These are phyloP conservation scores for Phytoseiulus persimilis DNA, from an alignment of 2,888 invertebrate species.

Conservation along the genomic window DNA sequence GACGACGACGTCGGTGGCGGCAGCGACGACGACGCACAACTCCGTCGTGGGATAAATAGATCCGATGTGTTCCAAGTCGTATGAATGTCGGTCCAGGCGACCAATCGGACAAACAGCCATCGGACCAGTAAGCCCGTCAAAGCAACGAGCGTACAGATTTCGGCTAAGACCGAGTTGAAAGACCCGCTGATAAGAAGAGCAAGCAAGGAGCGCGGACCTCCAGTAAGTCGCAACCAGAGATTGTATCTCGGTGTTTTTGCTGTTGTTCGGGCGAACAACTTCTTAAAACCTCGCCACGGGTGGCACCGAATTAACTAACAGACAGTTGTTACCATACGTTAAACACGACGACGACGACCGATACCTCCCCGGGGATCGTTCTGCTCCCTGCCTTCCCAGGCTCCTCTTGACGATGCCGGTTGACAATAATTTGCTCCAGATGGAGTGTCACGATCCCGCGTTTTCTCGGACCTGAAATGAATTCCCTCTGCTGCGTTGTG, in stretches of 20 bases:
- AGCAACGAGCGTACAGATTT: not conserved
- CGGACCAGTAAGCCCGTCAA: not conserved
- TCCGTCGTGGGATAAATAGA: not conserved
- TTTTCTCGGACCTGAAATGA: not conserved
- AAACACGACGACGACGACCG: not conserved
- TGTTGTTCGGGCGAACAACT: not conserved
- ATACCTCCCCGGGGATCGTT: not conserved
- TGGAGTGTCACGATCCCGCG: not conserved
- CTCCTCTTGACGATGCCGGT: not conserved
- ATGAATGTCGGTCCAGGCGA: not conserved
- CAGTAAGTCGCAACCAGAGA: conserved; percentile 5
- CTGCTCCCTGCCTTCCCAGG: not conserved
- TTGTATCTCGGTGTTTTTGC: not conserved
- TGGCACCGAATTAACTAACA: not conserved
- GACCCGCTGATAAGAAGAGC: conserved; percentile 5
- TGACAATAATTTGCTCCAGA: not conserved
- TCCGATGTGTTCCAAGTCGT: not conserved
- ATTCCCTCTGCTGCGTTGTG: no score
- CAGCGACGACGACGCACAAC: not conserved
- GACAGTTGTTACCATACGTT: not conserved
- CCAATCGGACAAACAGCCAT: not conserved
- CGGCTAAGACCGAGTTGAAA: not conserved
- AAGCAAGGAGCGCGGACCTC: not conserved
- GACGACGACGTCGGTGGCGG: not conserved
- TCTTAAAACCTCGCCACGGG: not conserved